A percentile compares a stretch with the other conserved stretches of the same genome.
Conservation (phyloP, 2,888 invertebrate species). For the Drosophila multiciliata region DNA sequence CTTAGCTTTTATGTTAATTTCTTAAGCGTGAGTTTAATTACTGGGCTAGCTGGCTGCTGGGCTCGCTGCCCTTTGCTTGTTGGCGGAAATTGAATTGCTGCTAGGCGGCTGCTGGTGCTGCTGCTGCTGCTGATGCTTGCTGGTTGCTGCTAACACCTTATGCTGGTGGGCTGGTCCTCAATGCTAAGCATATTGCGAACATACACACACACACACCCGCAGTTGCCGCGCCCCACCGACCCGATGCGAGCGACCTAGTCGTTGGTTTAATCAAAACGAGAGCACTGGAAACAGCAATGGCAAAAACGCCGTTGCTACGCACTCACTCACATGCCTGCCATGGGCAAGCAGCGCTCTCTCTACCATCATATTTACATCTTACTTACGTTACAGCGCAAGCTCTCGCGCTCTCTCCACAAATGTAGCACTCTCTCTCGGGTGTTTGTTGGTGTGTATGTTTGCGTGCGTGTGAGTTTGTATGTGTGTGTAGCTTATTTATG, state of each 20-base stretch:
- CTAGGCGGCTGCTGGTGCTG: constrained; percentile 18
- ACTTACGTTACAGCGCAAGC: constrained; percentile 42
- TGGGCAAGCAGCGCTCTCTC: constrained; percentile 2
- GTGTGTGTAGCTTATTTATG: constrained; percentile 57
- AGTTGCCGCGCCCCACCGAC: constrained; percentile 68
- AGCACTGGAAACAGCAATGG: constrained; percentile 70
- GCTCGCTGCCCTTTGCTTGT: constrained; percentile 53
- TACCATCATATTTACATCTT: constrained; percentile 45
- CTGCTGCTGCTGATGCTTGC: constrained; percentile 29
- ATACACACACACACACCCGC: neutral
- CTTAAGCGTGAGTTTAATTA: constrained; percentile 70
- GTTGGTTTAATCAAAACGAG: constrained; percentile 79
- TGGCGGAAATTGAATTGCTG: constrained; percentile 74
- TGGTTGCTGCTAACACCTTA: constrained; percentile 53
- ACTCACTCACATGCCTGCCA: constrained; percentile 19
- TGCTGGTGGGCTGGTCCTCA: constrained; percentile 46
- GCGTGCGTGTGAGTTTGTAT: constrained; percentile 5
- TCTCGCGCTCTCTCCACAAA: constrained; percentile 26
- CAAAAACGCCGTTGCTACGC: constrained; percentile 16
- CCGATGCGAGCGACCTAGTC: constrained; percentile 57
- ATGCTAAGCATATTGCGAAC: constrained; percentile 67
- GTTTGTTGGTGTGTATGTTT: constrained; percentile 2
- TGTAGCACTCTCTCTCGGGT: constrained; percentile 1
- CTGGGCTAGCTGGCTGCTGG: constrained; percentile 41
- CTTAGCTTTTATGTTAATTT: constrained; percentile 71